These are phyloP conservation scores for Hypselothyrea guttata DNA, from an alignment of 2,888 invertebrate genomes.

Conservation along the genomic window DNA sequence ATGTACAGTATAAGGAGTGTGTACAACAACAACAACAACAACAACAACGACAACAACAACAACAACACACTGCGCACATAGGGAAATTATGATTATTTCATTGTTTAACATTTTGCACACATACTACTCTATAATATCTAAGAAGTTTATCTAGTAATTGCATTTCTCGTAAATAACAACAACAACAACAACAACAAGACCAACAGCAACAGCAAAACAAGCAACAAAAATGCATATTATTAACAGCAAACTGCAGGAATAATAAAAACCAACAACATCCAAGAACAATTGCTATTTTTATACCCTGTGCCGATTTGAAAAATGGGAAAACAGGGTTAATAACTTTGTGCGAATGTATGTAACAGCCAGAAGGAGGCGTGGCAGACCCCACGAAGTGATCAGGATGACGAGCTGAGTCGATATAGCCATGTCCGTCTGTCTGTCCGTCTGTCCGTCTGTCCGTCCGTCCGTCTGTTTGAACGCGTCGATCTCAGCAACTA, in stretches of 20 bases:
- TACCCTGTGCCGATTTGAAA: neutral
- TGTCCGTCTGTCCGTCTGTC: too few relatives aligned
- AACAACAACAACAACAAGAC: slow-evolving; percentile 46
- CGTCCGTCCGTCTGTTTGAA: too few relatives aligned
- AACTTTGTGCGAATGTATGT: too few relatives aligned
- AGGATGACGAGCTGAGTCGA: too few relatives aligned
- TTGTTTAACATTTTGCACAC: slow-evolving; percentile 57
- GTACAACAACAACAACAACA: too few relatives aligned
- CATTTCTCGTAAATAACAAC: slow-evolving; percentile 56
- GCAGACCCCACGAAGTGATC: too few relatives aligned
- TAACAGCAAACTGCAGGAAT: slow-evolving; percentile 61
- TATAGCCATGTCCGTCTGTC: too few relatives aligned
- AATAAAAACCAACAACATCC: slow-evolving; percentile 44
- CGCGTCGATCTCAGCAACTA: too few relatives aligned
- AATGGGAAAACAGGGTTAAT: too few relatives aligned
- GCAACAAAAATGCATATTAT: slow-evolving; percentile 44
- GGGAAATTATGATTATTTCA: slow-evolving; percentile 50
- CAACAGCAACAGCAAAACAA: slow-evolving; percentile 42
- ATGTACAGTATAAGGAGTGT: slow-evolving; percentile 62
- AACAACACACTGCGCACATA: slow-evolving; percentile 34
- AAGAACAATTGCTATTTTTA: neutral
- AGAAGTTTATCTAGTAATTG: slow-evolving; percentile 54
- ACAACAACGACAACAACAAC: slow-evolving; percentile 3
- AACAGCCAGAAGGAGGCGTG: too few relatives aligned
- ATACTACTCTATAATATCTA: slow-evolving; percentile 33